Evolutionary conservation across 2,888 invertebrate species (phyloP), one percentile per base, ranked within the genome.

Genomic region (Melieria picta): DNA sequence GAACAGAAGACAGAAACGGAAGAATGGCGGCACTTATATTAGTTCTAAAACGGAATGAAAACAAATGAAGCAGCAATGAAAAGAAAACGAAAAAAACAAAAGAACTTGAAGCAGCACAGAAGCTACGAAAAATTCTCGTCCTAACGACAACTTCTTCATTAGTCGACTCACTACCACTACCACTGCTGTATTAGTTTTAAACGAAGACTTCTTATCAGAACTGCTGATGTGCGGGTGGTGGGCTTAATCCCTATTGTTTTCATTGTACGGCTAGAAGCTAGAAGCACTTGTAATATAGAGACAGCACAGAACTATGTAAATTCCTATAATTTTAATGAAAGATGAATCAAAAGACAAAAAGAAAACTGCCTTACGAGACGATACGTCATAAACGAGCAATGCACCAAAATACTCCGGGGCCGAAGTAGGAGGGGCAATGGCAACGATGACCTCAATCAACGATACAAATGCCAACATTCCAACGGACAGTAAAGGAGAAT

Each of bases 91-190:
- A 65, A 57, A 45, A 56, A 47, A 48, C n/a, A 46, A 11, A 45
- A 13, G 62, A 50, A 61, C 50, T 4, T 50, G n/a, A 52, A 50
- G 52, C 42, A 64, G 10, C 58, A 58, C 63, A 64, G 68, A 73
- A 72, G 77, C 82, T 80, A 79, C 78, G 78, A 80, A 73, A 75
- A 80, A 83, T 83, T 84, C 83, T 84, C 85, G 81, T 83, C 77
- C 74, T 78, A 82, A 82, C 80, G 79, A 82, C 85, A 84, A 83
- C 83, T 84, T 84, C 83, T 84, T 81, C 83, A 84, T 84, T 84
- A 84, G 83, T 84, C 83, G 84, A 77, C 75, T 62, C 76, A 58
- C 48, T 69, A 48, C 48, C 50, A 69, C 56, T 69, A 55, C 50
- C 30, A 58, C 73, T 77, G 78, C 55, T 63, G 43, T 67, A 30